phyloP scores from a whole-genome alignment of 1,140 invertebrate species.

The Diuraphis noxia region DNA sequence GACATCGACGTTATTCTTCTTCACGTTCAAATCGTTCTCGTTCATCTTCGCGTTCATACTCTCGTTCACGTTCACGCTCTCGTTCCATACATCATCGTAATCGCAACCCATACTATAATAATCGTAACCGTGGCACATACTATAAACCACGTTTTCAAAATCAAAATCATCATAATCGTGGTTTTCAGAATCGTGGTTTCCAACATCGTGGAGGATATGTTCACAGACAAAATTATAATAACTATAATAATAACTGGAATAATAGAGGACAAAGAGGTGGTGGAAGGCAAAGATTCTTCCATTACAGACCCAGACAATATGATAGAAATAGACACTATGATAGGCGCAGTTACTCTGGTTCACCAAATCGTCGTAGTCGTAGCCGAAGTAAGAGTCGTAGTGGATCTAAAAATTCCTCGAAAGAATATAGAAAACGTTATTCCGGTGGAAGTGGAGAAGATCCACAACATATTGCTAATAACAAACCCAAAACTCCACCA shows the following conservation, averaged over 20 bases:
- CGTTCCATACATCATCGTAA: conserved; percentile 45
- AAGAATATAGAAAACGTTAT: conserved; percentile 52
- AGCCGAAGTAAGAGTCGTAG: conserved; percentile 45
- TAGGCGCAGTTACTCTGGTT: conserved; percentile 41
- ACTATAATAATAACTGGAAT: conserved; percentile 53
- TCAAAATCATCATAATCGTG: conserved; percentile 50
- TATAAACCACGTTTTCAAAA: conserved; percentile 55
- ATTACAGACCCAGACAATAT: conserved; percentile 46
- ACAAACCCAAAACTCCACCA: conserved; percentile 44
- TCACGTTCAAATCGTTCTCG: conserved; percentile 48
- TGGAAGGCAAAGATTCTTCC: conserved; percentile 51
- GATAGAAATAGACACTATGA: conserved; percentile 43
- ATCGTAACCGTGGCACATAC: conserved; percentile 53
- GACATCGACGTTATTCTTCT: conserved; percentile 48
- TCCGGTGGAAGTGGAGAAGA: conserved; percentile 37
- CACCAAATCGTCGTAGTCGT: conserved; percentile 40
- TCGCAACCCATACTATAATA: conserved; percentile 28
- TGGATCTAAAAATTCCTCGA: conserved; percentile 25
- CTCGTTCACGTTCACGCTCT: conserved; percentile 50
- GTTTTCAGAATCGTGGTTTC: conserved; percentile 49
- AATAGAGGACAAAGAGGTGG: conserved; percentile 51
- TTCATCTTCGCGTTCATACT: conserved; percentile 51
- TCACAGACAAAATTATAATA: conserved; percentile 43
- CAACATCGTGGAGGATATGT: conserved; percentile 49
- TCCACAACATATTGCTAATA: background rate